Base-by-base conservation (phyloP, 2,797 vertebrate species). In the Sebastes trivittatus region DNA sequence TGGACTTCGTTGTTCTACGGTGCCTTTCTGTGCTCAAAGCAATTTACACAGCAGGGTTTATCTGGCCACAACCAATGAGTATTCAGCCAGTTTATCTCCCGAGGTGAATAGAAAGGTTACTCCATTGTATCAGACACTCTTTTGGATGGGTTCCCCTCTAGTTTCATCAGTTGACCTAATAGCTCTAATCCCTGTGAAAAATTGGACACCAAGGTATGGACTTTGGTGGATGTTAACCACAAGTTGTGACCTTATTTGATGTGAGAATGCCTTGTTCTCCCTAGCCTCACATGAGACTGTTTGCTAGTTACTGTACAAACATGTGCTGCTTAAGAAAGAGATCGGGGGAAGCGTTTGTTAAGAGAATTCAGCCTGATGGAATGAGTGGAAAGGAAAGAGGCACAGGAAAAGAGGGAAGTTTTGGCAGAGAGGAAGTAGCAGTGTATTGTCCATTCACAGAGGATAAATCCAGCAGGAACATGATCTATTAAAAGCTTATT, bases 341-440 rank as follows among this genome's bases (percentile, higher is more conserved):
- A 42, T 32, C 1, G 14, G 9, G 14, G 11, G 11, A 49, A 34
- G 25, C 5, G 1, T 78, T 72, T 77, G 55, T 72, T 55, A 20
- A 69, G 23, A 64, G 22, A 69, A 38, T n/a, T 10, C 42, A 46
- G 58, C 22, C 5, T 34, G 54, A 78, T 52, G 8, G 72, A 75
- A 16, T 72, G 46, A 83, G 18, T 54, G 65, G 71, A 81, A 78
- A 78, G 82, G 75, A 81, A 81, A 54, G 68, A 58, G 61, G 52
- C 42, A 80, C 74, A 82, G 87, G 83, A 89, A 85, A 75, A 80
- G 29, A 87, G 65, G 83, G 80, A 85, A 83, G 77, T 55, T 75
- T 36, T 36, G 54, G 66, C 59, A 87, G 30, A 82, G 38, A 78
- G 91, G 89, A 93, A 87, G 82, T 77, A 67, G 72, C 23, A 69